Conservation (phyloP, 2,888 invertebrate species). For the Drosophila koepferae region DNA sequence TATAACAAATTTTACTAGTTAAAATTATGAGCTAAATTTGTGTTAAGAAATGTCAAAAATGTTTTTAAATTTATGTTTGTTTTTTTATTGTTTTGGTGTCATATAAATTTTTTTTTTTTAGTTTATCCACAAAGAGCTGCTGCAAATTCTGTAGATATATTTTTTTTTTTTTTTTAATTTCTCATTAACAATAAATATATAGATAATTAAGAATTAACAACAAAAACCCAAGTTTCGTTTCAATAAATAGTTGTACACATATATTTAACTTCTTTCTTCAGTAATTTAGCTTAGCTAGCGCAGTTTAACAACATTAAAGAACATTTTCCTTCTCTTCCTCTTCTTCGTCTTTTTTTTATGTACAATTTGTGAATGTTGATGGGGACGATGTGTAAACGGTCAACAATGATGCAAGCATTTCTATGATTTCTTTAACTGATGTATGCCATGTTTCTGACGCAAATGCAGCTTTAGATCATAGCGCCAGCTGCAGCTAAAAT, state of each 20-base stretch:
- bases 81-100: constrained; percentile 16
- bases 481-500: constrained; percentile 85
- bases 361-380: constrained; percentile 22
- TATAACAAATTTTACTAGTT: constrained; percentile 19
- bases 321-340: constrained; percentile 3
- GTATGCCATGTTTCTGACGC: constrained; percentile 85
- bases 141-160: constrained; percentile 34
- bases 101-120: background rate
- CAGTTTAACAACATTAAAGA: constrained; percentile 60
- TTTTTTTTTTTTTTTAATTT: background rate
- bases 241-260: constrained; percentile 78
- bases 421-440: constrained; percentile 85
- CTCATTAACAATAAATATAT: constrained; percentile 15
- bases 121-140: constrained; percentile 29
- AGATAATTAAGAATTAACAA: constrained; percentile 36
- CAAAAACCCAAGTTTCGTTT: constrained; percentile 63
- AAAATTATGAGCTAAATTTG: constrained; percentile 11
- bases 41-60: background rate
- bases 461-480: constrained; percentile 85
- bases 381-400: background rate
- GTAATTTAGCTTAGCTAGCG: constrained; percentile 63
- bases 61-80: background rate
- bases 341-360: constrained; percentile 11
- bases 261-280: constrained; percentile 72
- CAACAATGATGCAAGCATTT: constrained; percentile 10